Evolutionary conservation across 37 sponge, comb jelly and placozoan genomes (phyloP).

Genomic region (Chondrosia reniformis): DNA sequence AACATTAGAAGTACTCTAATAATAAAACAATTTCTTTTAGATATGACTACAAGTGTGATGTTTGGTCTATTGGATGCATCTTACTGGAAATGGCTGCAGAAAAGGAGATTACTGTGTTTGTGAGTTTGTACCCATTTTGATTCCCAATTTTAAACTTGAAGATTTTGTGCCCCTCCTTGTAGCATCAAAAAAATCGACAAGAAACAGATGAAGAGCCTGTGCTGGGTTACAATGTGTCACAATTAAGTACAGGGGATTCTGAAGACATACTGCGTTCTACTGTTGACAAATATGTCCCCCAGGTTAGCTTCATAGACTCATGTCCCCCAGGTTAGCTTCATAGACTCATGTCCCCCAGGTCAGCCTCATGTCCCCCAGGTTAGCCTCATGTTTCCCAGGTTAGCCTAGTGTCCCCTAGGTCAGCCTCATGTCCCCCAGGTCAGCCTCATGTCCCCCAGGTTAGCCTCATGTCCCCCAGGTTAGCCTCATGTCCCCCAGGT

Average conservation of each 20-base stretch:
- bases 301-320: no score
- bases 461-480: no score
- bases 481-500: no score
- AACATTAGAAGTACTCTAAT: neutral
- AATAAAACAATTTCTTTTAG: conserved; percentile 14
- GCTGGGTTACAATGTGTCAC: conserved; percentile 12
- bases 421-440: no score
- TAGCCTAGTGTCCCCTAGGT: no score
- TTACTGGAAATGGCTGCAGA: conserved; percentile 86
- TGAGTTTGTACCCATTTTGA: conserved; percentile 31
- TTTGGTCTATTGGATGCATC: conserved; percentile 94
- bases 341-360: conserved; percentile 15
- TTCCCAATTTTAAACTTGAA: no score
- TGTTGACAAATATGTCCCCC: neutral
- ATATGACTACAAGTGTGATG: conserved; percentile 83
- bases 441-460: no score
- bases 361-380: no score
- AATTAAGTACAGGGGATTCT: neutral
- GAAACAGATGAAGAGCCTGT: neutral
- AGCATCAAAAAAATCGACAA: neutral
- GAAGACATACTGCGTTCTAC: neutral
- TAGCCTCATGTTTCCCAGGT: no score
- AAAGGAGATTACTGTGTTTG: conserved; percentile 47
- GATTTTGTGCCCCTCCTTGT: neutral
- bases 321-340: conserved; percentile 13